Evolutionary conservation across 2,113 vertebrate genomes (phyloP).

Genomic region (Antennarius striatus): DNA sequence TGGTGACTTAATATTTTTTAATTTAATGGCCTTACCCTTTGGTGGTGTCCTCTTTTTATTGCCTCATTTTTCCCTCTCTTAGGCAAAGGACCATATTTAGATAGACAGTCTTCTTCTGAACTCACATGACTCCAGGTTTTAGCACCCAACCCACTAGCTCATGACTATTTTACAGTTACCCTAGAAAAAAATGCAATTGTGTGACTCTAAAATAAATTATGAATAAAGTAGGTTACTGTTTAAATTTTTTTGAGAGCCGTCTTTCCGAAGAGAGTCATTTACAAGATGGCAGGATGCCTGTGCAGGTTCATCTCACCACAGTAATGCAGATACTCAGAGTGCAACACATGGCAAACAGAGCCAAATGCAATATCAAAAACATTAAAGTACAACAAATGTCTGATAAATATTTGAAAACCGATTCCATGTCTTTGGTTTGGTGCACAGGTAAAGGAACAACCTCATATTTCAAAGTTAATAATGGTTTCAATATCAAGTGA

Average conservation of each 20-base stretch:
- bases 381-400: too few species aligned
- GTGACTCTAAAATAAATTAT: conserved; percentile 28
- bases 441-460: too few species aligned
- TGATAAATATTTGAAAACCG: too few species aligned
- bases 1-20: conserved; percentile 28
- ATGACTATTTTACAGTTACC: conserved; percentile 54
- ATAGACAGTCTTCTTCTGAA: conserved; percentile 35
- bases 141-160: conserved; percentile 49
- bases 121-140: conserved; percentile 20
- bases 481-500: too few species aligned
- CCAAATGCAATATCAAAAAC: too few species aligned
- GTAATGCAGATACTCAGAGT: too few species aligned
- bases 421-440: too few species aligned
- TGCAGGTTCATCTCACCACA: too few species aligned
- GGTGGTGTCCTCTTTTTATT: conserved; percentile 14
- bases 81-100: conserved; percentile 20
- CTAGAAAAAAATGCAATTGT: conserved; percentile 50
- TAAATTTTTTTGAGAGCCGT: conserved; percentile 28
- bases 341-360: too few species aligned
- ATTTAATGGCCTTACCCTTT: conserved; percentile 1
- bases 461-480: too few species aligned
- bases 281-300: too few species aligned
- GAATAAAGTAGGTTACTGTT: conserved; percentile 17
- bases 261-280: too few species aligned
- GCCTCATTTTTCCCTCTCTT: conserved; percentile 1